Conservation (phyloP, 2,113 vertebrate genomes). For the Cynocephalus volans region DNA sequence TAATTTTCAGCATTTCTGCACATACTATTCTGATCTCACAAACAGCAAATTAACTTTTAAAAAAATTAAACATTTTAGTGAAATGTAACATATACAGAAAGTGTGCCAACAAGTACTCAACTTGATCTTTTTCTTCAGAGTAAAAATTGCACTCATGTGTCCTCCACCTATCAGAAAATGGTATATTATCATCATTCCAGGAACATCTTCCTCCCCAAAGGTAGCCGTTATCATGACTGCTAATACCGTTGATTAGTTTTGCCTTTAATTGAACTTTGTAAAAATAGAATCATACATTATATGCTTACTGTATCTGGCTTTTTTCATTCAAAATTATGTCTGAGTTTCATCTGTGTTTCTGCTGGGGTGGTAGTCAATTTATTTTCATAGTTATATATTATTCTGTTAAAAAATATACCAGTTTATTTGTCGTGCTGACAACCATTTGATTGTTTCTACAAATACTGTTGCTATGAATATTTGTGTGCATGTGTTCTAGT, state of each 20-base stretch:
- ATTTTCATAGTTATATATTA: background rate
- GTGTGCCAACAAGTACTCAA: background rate
- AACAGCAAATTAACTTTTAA: background rate
- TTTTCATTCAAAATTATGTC: conserved; percentile 29
- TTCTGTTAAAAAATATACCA: background rate
- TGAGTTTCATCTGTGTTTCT: conserved; percentile 1
- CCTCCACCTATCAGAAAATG: background rate
- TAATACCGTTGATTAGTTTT: background rate
- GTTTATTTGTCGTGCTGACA: background rate
- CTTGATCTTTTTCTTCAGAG: background rate
- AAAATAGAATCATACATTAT: background rate
- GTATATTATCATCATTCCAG: background rate
- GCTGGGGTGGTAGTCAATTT: background rate
- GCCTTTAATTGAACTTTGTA: background rate
- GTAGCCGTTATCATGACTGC: background rate
- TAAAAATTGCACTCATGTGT: background rate
- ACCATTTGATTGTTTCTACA: background rate
- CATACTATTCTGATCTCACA: background rate
- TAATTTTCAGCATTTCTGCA: background rate
- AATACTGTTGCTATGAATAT: conserved; percentile 7
- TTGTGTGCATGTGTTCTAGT: background rate
- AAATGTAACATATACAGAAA: background rate
- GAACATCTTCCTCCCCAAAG: background rate
- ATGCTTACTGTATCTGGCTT: background rate
- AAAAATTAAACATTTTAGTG: background rate